Evolutionary conservation across 2,797 vertebrate genomes (phyloP), one percentile per base, ranked within the genome.

Genomic region (Clamator glandarius): DNA sequence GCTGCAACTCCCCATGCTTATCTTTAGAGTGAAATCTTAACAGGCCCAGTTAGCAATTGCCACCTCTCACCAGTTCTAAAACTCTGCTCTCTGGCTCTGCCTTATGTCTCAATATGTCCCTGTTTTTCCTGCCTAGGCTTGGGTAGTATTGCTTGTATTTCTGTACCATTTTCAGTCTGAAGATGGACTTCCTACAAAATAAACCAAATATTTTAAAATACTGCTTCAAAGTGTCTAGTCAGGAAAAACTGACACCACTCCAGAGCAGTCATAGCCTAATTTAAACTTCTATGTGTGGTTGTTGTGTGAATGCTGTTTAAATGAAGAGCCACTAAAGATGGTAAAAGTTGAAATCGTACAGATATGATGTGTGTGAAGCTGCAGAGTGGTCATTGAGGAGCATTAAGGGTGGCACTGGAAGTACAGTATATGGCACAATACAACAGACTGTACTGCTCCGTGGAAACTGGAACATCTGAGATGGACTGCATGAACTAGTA

Each of bases 281-380:
- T 63, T 52, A 33, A 10, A 8, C 33, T 52, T 63, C 3, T 12
- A 3, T 69, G 6, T 18, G 5, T 52, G n/a, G 11, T 48, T 15
- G n/a, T 51, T 48, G 28, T 42, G 35, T 58, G 44, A 67, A 31
- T 36, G 18, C 25, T 57, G 21, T 72, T 84, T 75, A 59, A 48
- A 29, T 12, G 31, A 51, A 11, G 23, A 35, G 2, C 6, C 3
- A 12, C 8, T 44, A n/a, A 31, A 3, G 1, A 18, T 8, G 9
- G 35, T 10, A 16, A 26, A 54, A 62, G 8, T 46, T 70, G 50
- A 72, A 72, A 26, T 35, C n/a, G 31, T 46, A 17, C 12, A 67
- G 35, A 36, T 82, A 14, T 15, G 16, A 44, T 42, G 16, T 51
- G 11, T 50, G 4, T 59, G 46, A 66, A 50, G 21, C 36, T 44